Conservation (phyloP, 2,113 vertebrate species). For the Cyanoderma ruficeps region DNA sequence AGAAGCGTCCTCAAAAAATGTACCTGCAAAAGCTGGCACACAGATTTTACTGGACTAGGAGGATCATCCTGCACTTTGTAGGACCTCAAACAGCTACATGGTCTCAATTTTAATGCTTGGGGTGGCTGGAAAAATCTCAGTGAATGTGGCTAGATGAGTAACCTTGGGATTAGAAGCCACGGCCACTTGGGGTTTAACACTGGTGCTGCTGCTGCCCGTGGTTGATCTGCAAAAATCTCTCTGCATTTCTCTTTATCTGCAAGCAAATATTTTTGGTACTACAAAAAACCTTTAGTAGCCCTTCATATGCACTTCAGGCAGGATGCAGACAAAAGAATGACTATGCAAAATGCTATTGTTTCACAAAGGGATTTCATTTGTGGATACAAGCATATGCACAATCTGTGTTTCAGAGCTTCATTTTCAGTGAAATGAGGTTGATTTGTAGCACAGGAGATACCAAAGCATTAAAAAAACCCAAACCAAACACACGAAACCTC, state of each 20-base stretch:
- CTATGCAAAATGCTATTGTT: not conserved
- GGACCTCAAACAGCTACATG: not conserved
- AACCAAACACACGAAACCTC: not conserved
- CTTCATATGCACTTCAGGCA: not conserved
- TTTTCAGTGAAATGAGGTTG: not conserved
- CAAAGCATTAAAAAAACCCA: not conserved
- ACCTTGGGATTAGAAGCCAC: not conserved
- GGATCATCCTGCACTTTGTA: not conserved
- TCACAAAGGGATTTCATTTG: not conserved
- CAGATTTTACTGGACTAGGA: not conserved
- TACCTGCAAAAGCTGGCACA: not conserved
- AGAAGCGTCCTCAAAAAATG: not conserved
- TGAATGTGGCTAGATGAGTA: not conserved
- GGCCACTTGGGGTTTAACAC: not conserved
- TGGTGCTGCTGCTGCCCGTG: not conserved
- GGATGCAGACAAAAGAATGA: not conserved
- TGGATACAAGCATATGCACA: not conserved
- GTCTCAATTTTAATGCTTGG: not conserved
- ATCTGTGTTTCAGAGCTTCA: not conserved
- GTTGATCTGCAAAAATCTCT: not conserved
- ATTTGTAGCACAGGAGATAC: not conserved
- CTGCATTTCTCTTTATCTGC: not conserved
- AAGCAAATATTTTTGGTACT: not conserved
- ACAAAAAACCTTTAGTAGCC: not conserved
- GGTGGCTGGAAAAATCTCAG: fast-evolving